phyloP scores from a whole-genome alignment of 2,888 invertebrate genomes.

The Scotopteryx bipunctaria region DNA sequence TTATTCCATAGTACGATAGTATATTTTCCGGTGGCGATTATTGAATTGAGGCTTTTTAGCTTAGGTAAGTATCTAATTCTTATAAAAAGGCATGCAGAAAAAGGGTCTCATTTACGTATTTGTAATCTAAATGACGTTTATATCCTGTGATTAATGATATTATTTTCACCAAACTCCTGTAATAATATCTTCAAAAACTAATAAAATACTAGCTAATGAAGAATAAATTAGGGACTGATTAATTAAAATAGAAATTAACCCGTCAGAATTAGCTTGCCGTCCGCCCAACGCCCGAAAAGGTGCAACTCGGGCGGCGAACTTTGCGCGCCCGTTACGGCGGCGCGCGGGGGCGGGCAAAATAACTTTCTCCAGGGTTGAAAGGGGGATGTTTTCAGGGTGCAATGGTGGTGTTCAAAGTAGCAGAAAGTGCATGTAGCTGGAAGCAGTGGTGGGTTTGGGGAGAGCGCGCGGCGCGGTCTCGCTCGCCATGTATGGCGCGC shows the following conservation, averaged over 20 bases:
- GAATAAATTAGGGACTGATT: conserved; percentile 22
- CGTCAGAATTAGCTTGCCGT: conserved; percentile 35
- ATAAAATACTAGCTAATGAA: not conserved
- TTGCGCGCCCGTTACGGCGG: conserved; percentile 46
- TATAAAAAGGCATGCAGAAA: too few species aligned
- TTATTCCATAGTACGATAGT: conserved; percentile 6
- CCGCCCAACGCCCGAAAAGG: conserved; percentile 65
- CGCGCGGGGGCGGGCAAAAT: conserved; percentile 38
- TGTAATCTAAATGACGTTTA: too few species aligned
- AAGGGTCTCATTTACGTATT: too few species aligned
- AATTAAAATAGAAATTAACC: conserved; percentile 34
- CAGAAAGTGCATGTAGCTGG: conserved; percentile 18
- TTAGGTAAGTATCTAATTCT: too few species aligned
- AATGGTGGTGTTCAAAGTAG: conserved; percentile 35
- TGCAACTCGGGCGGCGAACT: conserved; percentile 46
- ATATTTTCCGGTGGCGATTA: not conserved
- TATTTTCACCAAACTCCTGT: too few species aligned
- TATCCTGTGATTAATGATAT: too few species aligned
- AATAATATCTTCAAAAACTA: too few species aligned
- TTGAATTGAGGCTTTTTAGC: not conserved
- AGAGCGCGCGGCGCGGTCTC: conserved; percentile 45
- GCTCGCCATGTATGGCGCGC: conserved; percentile 64
- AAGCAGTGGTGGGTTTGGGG: conserved; percentile 20
- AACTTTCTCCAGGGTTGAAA: conserved; percentile 31
- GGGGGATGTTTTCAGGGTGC: conserved; percentile 25